A percentile compares a stretch with the other conserved stretches of the same genome.
Evolutionary conservation across 2,888 invertebrate genomes (phyloP).

Genomic region (Dendrolimus houi): DNA sequence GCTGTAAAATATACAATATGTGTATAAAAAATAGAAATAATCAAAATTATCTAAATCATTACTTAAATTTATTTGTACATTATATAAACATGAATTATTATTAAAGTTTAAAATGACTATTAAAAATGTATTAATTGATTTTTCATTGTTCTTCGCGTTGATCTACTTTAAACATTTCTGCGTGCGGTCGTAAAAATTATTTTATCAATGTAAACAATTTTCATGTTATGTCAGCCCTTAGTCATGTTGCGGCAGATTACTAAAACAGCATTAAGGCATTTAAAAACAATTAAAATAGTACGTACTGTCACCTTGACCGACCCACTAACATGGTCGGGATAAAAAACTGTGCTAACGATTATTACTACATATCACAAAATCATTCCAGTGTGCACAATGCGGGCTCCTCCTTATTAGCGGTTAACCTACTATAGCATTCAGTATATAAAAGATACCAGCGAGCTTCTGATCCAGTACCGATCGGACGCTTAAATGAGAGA

Average conservation of each 20-base stretch:
- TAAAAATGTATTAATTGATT: too few species aligned
- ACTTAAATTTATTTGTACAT: too few species aligned
- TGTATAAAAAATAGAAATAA: too few species aligned
- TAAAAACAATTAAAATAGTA: slow-evolving; percentile 41
- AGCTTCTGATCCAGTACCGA: slow-evolving; percentile 53
- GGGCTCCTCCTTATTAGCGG: slow-evolving; percentile 59
- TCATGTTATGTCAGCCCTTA: slow-evolving; percentile 11
- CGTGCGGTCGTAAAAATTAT: too few species aligned
- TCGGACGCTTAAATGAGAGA: slow-evolving; percentile 46
- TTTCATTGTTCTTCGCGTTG: too few species aligned
- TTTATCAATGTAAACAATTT: background rate
- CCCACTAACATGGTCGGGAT: slow-evolving; percentile 56
- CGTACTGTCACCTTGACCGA: slow-evolving; percentile 54
- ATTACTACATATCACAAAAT: slow-evolving; percentile 60
- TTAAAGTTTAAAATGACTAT: too few species aligned
- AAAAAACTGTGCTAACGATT: slow-evolving; percentile 63
- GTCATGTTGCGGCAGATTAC: slow-evolving; percentile 17
- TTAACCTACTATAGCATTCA: slow-evolving; percentile 61
- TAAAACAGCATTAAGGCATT: slow-evolving; percentile 16
- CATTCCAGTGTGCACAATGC: slow-evolving; percentile 46
- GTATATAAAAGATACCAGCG: slow-evolving; percentile 63
- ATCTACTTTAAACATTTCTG: too few species aligned
- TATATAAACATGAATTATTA: too few species aligned
- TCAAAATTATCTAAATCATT: too few species aligned
- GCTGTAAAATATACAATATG: too few species aligned